Conservation (phyloP, 2,113 vertebrate species). For the Triplophysa rosa region DNA sequence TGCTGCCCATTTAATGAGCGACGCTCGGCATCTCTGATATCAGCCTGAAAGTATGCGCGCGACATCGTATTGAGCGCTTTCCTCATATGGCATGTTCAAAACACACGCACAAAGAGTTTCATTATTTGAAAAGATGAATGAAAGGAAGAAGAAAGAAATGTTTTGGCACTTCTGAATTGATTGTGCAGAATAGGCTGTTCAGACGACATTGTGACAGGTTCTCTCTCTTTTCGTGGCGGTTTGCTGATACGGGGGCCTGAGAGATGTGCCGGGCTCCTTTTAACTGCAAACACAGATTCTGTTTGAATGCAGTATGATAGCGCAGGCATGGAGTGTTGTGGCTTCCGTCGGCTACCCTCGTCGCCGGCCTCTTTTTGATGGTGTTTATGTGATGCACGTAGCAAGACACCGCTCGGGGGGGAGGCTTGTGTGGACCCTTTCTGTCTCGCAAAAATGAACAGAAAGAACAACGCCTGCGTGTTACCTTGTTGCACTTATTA, state of each 20-base stretch:
- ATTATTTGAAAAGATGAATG: conserved; percentile 23
- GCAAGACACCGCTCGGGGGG: conserved; percentile 1
- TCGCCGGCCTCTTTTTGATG: not conserved
- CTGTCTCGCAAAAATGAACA: not conserved
- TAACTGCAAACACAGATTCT: conserved; percentile 51
- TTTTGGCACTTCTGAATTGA: conserved; percentile 6
- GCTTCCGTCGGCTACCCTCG: not conserved
- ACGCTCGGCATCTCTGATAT: conserved; percentile 51
- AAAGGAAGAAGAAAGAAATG: conserved; percentile 19
- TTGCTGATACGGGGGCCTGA: conserved; percentile 49
- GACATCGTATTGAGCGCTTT: conserved; percentile 32
- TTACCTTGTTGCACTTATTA: not conserved
- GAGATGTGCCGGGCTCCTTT: conserved; percentile 46
- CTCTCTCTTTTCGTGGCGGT: conserved; percentile 24
- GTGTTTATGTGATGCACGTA: not conserved
- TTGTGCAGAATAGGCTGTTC: not conserved
- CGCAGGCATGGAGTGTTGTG: not conserved
- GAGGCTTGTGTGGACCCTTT: conserved; percentile 12
- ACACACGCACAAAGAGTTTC: conserved; percentile 22
- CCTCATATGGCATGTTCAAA: not conserved
- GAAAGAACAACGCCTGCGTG: not conserved
- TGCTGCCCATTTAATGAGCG: conserved; percentile 49
- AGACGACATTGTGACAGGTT: not conserved
- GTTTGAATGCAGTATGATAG: conserved; percentile 59
- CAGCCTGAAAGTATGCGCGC: conserved; percentile 39